Evolutionary conservation across 2,113 vertebrate species (phyloP).

Genomic region (Malurus elegans): DNA sequence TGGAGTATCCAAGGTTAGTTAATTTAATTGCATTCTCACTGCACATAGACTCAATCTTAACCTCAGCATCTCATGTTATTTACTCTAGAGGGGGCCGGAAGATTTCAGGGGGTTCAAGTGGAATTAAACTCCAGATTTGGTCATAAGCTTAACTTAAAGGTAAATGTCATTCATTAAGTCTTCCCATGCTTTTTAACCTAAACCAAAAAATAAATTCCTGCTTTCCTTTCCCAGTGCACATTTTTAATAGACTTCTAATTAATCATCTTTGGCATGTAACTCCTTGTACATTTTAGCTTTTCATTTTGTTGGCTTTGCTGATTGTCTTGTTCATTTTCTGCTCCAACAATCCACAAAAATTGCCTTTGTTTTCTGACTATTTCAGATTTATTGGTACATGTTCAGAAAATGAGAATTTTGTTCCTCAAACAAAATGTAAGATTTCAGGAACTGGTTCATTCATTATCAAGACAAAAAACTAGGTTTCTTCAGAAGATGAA

Average conservation of each 20-base stretch:
- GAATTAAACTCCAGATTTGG: neutral
- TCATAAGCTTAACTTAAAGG: neutral
- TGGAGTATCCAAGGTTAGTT: neutral
- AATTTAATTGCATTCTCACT: neutral
- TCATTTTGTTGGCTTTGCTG: neutral
- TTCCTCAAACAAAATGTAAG: neutral
- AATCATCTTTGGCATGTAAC: neutral
- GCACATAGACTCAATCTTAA: neutral
- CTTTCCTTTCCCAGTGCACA: neutral
- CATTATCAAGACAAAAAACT: neutral
- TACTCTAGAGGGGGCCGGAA: neutral
- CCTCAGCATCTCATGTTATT: neutral
- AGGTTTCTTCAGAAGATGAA: neutral
- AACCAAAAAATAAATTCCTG: neutral
- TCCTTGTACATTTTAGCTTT: neutral
- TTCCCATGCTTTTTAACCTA: neutral
- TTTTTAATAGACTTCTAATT: neutral
- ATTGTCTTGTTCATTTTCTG: neutral
- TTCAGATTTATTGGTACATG: neutral
- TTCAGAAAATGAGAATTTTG: neutral
- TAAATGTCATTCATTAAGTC: neutral
- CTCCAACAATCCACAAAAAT: neutral
- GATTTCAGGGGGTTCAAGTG: neutral
- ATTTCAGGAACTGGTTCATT: neutral
- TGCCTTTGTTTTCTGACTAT: neutral